These are phyloP conservation scores for Rhingia campestris DNA, from an alignment of 2,888 invertebrate species.

Conservation along the genomic window DNA sequence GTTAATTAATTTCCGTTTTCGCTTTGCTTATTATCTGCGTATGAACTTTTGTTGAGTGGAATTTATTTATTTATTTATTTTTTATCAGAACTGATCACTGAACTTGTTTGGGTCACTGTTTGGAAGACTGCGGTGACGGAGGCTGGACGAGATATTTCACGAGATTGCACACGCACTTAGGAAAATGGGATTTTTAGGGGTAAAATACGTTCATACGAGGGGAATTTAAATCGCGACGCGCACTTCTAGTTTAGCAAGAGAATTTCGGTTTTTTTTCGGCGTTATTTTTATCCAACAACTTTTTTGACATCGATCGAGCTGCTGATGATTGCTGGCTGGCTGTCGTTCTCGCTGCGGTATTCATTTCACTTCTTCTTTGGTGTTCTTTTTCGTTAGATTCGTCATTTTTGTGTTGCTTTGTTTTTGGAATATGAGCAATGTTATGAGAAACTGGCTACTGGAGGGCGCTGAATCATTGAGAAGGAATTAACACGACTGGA, in stretches of 20 bases:
- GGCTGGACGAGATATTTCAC: constrained; percentile 39
- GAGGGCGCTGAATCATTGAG: constrained; percentile 51
- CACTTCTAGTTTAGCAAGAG: constrained; percentile 23
- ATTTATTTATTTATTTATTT: constrained; percentile 28
- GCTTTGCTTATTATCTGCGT: constrained; percentile 4
- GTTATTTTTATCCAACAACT: constrained; percentile 52
- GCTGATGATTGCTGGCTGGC: constrained; percentile 70
- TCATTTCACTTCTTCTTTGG: constrained; percentile 62
- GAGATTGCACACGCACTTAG: constrained; percentile 60
- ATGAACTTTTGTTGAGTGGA: background rate
- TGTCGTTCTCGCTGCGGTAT: constrained; percentile 70
- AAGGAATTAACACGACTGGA: constrained; percentile 7
- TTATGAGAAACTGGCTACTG: constrained; percentile 3
- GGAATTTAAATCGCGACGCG: constrained; percentile 34
- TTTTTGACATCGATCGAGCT: constrained; percentile 71
- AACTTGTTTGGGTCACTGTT: constrained; percentile 67
- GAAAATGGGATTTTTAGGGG: constrained; percentile 19
- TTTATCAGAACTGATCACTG: constrained; percentile 50
- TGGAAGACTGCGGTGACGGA: constrained; percentile 26
- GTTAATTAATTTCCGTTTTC: constrained; percentile 39
- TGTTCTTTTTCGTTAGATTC: constrained; percentile 55
- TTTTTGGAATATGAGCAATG: constrained; percentile 7
- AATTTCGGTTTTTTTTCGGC: constrained; percentile 40
- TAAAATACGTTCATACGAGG: constrained; percentile 6
- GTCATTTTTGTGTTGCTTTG: constrained; percentile 34